phyloP scores from a whole-genome alignment of 1,140 invertebrate species.

The Mizuhopecten yessoensis region DNA sequence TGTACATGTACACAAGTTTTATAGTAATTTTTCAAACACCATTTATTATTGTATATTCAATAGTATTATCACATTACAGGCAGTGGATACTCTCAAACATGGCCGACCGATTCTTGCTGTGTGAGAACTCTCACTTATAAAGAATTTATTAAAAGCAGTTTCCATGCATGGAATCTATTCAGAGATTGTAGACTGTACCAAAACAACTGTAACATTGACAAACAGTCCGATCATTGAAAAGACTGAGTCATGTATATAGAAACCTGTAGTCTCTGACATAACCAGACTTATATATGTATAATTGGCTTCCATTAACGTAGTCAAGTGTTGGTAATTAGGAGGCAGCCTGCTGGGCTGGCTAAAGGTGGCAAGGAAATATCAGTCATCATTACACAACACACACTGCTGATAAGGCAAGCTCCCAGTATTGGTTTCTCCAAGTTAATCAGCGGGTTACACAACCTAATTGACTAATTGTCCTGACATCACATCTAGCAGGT shows the following conservation, averaged over 20 bases:
- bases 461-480: background rate
- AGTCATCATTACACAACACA: background rate
- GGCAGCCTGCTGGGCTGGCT: background rate
- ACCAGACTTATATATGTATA: conserved; percentile 30
- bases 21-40: too few species aligned
- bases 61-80: too few species aligned
- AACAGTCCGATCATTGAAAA: background rate
- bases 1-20: too few species aligned
- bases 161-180: background rate
- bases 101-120: too few species aligned
- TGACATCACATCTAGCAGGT: conserved; percentile 17
- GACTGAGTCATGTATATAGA: background rate
- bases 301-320: background rate
- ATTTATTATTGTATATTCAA: background rate
- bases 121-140: background rate
- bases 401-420: background rate
- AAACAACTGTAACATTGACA: background rate
- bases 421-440: background rate
- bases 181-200: background rate
- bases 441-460: background rate
- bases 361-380: background rate
- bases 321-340: background rate
- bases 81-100: too few species aligned
- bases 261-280: background rate
- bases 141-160: too few species aligned